Evolutionary conservation across 2,797 vertebrate genomes (phyloP), one percentile per base, ranked within the genome.

Genomic region (Microctenopoma stevenorrisi): DNA sequence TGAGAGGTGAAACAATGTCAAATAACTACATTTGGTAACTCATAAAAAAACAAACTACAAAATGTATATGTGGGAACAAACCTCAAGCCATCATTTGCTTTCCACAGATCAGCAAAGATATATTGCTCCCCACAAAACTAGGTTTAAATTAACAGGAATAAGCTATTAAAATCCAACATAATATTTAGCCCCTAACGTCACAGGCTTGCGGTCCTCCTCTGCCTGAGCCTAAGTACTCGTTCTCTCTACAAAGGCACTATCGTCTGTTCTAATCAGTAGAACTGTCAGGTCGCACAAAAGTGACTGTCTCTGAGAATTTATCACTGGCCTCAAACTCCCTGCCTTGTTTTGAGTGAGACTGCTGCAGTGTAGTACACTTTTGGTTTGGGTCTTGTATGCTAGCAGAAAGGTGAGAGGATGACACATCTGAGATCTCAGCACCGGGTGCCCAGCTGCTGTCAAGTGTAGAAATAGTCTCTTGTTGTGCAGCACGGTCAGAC

Each of bases 251-350:
- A 78, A 86, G 83, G 77, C 79, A 71, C 68, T 40, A 53, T 54
- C 65, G 47, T 33, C 55, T 56, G 67, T 56, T 62, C 52, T 79
- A 83, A 80, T 75, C 82, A 5, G 90, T 93, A 18, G 89, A 93
- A 72, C 91, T 93, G 64, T 94, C 93, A 30, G 91, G 92, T 76
- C 79, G 79, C 74, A 87, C 77, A 3, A 86, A 58, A 33, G 68
- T 56, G 43, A 62, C 65, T 54, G 76, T 80, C 15, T 79, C 85
- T 14, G 57, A 63, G 22, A 44, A 51, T 38, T 50, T 53, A 10
- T 28, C 22, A 22, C 6, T 1, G 16, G 52, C 25, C 18, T 62
- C 22, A 2, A 53, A 22, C 47, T 76, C 62, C 65, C 54, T 61
- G 59, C 43, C 40, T 43, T 65, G 63, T 50, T 72, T 74, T 54